Evolutionary conservation across 2,113 vertebrate species (phyloP), one percentile per base, ranked within the genome.

Genomic region (Tor tambroides): DNA sequence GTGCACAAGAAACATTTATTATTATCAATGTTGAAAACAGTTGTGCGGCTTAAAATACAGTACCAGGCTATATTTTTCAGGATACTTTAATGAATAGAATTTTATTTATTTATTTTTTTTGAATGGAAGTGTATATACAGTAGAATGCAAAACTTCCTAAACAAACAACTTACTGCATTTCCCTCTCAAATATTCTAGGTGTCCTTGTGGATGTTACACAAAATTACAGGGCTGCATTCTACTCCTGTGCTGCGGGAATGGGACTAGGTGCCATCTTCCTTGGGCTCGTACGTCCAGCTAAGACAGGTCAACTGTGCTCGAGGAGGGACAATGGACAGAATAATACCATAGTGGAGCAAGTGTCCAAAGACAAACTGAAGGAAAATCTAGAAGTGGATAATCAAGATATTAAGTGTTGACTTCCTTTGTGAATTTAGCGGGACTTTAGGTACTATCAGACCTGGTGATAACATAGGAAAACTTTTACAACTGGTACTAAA

Each of bases 181-280:
- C 23, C n/a, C 56, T 54, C 56, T 54, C 32, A 23, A 90, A 35
- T 89, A 87, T 80, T 30, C 54, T 86, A 99, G 98, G 98, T 63
- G 88, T 96, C 88, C 92, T 99, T 88, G 98, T 99, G 91, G 98
- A 99, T 92, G 89, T 93, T 0, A 99, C 97, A 5, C 87, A 95
- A 54, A 95, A 97, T 78, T 99, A 99, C 85, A 97, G 97, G 76
- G 95, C 97, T 10, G 98, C 98, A 46, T 99, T 99, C 90, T 98
- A 98, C 91, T 98, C 97, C 46, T 98, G 98, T 26, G 97, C 97
- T 0, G 94, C 86, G 0, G 98, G 98, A 85, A 96, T 97, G 96
- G 90, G 91, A 0, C 2, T 98, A 82, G 96, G 96, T 0, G 95
- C 97, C 0, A 0, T 95, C 84, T 99, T 97, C 85, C 95, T 99